phyloP scores from a whole-genome alignment of 2,113 vertebrate genomes.

The Trematocara zebra region DNA sequence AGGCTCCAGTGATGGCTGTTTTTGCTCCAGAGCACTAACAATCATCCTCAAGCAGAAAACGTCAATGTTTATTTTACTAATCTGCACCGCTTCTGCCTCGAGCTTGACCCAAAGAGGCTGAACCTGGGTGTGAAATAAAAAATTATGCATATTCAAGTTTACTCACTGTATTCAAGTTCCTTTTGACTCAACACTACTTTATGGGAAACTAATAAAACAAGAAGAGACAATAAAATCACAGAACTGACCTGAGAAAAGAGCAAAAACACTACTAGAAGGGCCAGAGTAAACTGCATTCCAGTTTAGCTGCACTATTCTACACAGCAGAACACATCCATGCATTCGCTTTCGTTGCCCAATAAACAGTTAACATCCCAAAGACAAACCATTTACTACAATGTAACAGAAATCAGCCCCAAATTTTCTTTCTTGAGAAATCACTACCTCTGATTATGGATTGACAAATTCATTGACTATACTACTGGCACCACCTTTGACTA shows the following conservation, averaged over 20 bases:
- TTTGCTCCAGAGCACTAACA: slow-evolving; percentile 1
- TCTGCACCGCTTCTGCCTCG: neutral
- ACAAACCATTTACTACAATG: neutral
- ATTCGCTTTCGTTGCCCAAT: rapidly evolving
- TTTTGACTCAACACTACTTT: neutral
- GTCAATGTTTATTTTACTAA: slow-evolving; percentile 8
- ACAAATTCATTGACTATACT: neutral
- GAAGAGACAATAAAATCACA: neutral
- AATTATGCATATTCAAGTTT: neutral
- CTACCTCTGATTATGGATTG: neutral
- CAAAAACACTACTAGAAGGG: neutral
- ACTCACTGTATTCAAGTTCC: neutral
- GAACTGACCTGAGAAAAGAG: neutral
- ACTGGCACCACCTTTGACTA: neutral
- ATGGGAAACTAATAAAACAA: neutral
- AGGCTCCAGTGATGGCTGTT: slow-evolving; percentile 20
- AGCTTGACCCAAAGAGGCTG: neutral
- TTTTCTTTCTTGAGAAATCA: neutral
- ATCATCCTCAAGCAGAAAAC: slow-evolving; percentile 32
- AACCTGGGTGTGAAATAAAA: neutral
- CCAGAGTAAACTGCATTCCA: neutral
- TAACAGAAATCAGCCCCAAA: neutral
- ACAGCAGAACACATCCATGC: neutral
- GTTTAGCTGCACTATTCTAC: neutral
- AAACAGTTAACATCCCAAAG: neutral